Evolutionary conservation across 2,113 vertebrate species (phyloP).

Genomic region (Ramphastos sulfuratus): DNA sequence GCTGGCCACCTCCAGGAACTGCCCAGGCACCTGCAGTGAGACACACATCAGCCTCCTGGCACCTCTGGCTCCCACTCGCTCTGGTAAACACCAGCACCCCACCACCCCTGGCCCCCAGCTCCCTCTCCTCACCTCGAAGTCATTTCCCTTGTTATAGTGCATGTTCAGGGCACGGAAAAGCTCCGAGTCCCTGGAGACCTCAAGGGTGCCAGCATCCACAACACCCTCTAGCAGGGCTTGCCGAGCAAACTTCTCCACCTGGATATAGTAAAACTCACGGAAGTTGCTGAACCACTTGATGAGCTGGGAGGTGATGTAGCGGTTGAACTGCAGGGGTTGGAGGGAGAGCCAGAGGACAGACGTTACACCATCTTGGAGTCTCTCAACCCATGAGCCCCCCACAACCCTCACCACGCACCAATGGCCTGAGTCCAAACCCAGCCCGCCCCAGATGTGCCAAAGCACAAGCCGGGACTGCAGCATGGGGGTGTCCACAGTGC

Average conservation of each 20-base stretch:
- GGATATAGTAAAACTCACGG: conserved; percentile 98
- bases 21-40: conserved; percentile 85
- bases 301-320: conserved; percentile 96
- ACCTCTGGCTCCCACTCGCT: neutral
- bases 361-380: neutral
- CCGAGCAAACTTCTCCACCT: conserved; percentile 96
- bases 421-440: neutral
- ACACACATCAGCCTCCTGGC: neutral
- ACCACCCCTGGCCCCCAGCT: accelerated
- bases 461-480: neutral
- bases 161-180: conserved; percentile 91
- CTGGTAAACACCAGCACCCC: accelerated
- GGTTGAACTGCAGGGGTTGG: conserved; percentile 82
- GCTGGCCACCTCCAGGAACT: conserved; percentile 92
- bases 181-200: conserved; percentile 88
- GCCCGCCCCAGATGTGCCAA: neutral
- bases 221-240: conserved; percentile 89
- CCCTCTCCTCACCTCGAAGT: conserved; percentile 86
- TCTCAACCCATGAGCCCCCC: accelerated
- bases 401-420: neutral
- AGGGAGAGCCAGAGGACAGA: neutral
- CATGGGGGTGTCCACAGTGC: accelerated
- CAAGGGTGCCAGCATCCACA: conserved; percentile 78
- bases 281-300: conserved; percentile 99
- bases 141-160: conserved; percentile 96